A percentile compares a stretch with the other conserved stretches of the same genome.
These are phyloP conservation scores for Gymnothorax javanicus DNA, from an alignment of 2,797 vertebrate genomes.

Conservation along the genomic window DNA sequence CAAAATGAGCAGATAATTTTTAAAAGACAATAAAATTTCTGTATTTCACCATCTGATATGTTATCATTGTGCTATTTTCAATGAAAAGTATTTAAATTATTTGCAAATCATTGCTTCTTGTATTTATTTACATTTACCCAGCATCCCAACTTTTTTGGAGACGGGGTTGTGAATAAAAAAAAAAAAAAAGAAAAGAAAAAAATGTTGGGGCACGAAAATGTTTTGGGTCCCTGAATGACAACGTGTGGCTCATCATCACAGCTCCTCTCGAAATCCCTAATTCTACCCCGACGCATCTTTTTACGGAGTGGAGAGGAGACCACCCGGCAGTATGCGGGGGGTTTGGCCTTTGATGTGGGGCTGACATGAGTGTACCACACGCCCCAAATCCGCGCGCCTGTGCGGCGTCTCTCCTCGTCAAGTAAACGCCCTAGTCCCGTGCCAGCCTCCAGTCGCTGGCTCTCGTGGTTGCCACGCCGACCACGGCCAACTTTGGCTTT, in stretches of 20 bases:
- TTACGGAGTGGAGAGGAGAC: slow-evolving; percentile 47
- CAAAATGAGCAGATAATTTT: no score
- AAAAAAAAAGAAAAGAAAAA: background rate
- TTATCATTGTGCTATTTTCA: no score
- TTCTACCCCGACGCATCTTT: background rate
- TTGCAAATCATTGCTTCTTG: no score
- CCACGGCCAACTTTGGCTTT: background rate
- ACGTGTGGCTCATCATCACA: background rate
- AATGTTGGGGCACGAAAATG: background rate
- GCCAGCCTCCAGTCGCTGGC: background rate
- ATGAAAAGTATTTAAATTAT: no score
- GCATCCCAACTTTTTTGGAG: no score
- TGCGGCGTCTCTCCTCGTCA: background rate
- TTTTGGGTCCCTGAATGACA: background rate
- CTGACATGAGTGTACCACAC: slow-evolving; percentile 63
- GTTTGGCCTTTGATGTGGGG: slow-evolving; percentile 72
- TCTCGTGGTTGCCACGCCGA: background rate
- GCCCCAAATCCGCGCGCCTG: slow-evolving; percentile 40
- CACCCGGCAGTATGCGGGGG: slow-evolving; percentile 69
- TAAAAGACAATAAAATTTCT: no score
- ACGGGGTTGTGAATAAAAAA: no score
- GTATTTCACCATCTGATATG: no score
- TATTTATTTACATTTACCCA: no score
- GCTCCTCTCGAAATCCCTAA: background rate
- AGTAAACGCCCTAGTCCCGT: background rate